Percentiles rank a stretch among this genome's conserved stretches.
Conservation (phyloP, 1,140 invertebrate species). For the Sycophila sp. region DNA sequence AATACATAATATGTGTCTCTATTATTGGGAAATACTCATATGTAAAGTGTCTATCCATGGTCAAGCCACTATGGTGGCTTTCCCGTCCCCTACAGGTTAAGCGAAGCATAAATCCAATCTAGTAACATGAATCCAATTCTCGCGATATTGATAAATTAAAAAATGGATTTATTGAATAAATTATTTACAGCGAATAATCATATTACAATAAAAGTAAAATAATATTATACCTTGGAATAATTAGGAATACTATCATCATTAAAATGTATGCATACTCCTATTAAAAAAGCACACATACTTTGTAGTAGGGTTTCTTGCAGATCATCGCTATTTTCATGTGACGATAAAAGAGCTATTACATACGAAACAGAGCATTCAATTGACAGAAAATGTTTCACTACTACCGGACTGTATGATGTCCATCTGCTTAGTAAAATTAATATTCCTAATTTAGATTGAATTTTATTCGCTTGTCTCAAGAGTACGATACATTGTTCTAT, state of each 20-base stretch:
- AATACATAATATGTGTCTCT: too few relatives aligned
- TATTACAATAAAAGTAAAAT: background rate
- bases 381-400: conserved; percentile 85
- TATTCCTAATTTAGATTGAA: conserved; percentile 91
- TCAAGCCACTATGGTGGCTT: too few relatives aligned
- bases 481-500: conserved; percentile 87
- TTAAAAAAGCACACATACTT: conserved; percentile 92
- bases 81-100: too few relatives aligned
- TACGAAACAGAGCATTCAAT: conserved; percentile 89
- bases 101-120: too few relatives aligned
- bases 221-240: conserved; percentile 73
- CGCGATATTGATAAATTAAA: too few relatives aligned
- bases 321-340: conserved; percentile 72
- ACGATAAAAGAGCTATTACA: conserved; percentile 80
- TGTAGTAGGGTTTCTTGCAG: conserved; percentile 72
- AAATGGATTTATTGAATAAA: too few relatives aligned
- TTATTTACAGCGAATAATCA: background rate
- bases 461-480: conserved; percentile 84
- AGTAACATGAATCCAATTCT: too few relatives aligned
- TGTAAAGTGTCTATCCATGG: too few relatives aligned
- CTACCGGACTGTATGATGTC: conserved; percentile 85
- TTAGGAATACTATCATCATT: conserved; percentile 88
- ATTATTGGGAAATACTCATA: too few relatives aligned
- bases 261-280: conserved; percentile 92
- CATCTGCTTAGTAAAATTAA: conserved; percentile 92